A percentile compares a stretch with the other conserved stretches of the same genome.
Evolutionary conservation across 2,888 invertebrate genomes (phyloP).

Genomic region (Digitonthophagus gazella): DNA sequence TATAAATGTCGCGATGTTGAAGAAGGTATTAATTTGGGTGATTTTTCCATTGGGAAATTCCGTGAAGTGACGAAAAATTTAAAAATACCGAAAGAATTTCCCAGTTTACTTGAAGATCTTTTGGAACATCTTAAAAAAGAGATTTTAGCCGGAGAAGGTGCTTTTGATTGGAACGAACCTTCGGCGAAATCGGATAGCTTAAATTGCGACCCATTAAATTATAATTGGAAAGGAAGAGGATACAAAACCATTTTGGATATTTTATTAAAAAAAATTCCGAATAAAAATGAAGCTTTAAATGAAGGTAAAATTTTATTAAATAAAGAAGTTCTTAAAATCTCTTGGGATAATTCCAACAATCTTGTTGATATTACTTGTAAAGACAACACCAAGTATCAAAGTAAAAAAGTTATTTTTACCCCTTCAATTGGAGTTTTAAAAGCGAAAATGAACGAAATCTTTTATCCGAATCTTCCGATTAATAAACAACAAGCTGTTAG

Average conservation of each 20-base stretch:
- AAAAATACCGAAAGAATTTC: conserved; percentile 19
- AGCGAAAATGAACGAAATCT: conserved; percentile 52
- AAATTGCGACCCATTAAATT: conserved; percentile 63
- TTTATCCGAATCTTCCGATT: conserved; percentile 55
- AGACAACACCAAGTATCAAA: conserved; percentile 53
- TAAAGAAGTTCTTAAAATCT: conserved; percentile 31
- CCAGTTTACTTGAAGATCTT: background rate
- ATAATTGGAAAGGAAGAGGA: conserved; percentile 70
- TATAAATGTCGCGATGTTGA: conserved; percentile 24
- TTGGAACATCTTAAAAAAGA: conserved; percentile 30
- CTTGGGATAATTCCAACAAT: conserved; percentile 24
- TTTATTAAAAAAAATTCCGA: no score
- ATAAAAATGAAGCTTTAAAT: no score
- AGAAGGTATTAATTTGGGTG: conserved; percentile 27
- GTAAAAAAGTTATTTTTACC: conserved; percentile 64
- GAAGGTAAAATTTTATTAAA: conserved; percentile 34
- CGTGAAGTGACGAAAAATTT: conserved; percentile 25
- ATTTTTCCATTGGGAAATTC: conserved; percentile 28
- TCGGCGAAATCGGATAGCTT: conserved; percentile 66
- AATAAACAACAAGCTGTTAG: conserved; percentile 56
- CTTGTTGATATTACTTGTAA: conserved; percentile 49
- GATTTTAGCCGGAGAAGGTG: conserved; percentile 43
- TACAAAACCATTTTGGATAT: conserved; percentile 63
- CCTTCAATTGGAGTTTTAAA: conserved; percentile 68
- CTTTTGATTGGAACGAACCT: conserved; percentile 64